Base-by-base conservation (phyloP, 64 coral and sea anemone species). In the Astreopora myriophthalma region DNA sequence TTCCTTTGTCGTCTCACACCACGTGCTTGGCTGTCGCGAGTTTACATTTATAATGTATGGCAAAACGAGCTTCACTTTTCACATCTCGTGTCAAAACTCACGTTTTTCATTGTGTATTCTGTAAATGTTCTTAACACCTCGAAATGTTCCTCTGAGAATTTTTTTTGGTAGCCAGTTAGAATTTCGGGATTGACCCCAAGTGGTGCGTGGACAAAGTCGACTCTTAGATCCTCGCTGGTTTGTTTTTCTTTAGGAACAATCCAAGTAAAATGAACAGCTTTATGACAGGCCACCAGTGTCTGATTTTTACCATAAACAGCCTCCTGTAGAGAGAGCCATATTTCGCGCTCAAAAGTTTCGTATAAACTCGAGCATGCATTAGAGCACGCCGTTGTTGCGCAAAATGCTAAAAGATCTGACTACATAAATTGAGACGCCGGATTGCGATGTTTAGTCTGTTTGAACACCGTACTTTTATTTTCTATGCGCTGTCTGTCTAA, bases 21-120 rank as follows among this genome's bases (percentile, higher is more conserved):
- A 97, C 95, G 95, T 97, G 95, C 95, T 69, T 31, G 60, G 14
- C 34, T 77, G 73, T 77, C 68, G 46, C 25, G 36, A 93, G 91
- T 94, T 87, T 90, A 97, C 95, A 97, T 94, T 85, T 95, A 90
- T 90, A 94, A 94, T 94, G 73, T 62, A 90, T 92, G 68, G 48
- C 84, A 67, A 52, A 66, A 88, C 80, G 29, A 71, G 34, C 61
- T 87, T 37, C 26, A 20, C 29, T 19, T 33, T 80, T 76, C 84
- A 9, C 69, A 42, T 13, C 72, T 85, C 92, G 38, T 94, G 87
- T 84, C 71, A 51, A 20, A 57, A 31, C 35, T 48, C 76, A 94
- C 87, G 79, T 78, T 52, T 49, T 62, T 65, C 39, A 65, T 61
- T 85, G 79, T 71, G 17, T 69, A 24, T 13, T 32, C 42, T 6